Percentiles rank a stretch among this genome's conserved stretches.
Evolutionary conservation across 2,888 invertebrate species (phyloP).

Genomic region (Brachyptera putata): DNA sequence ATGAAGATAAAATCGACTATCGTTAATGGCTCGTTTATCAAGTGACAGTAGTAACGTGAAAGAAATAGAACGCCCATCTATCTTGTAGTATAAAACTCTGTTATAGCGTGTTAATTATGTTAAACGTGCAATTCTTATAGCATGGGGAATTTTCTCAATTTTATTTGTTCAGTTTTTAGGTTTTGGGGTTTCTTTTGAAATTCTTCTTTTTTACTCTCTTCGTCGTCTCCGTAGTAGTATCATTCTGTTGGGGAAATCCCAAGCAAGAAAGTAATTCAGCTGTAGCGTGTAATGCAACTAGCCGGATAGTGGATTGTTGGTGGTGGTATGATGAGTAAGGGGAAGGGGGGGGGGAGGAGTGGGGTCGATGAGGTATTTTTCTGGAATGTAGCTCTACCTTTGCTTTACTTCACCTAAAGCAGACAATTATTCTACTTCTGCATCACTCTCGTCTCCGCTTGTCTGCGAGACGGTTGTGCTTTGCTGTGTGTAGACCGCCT

Average conservation of each 20-base stretch:
- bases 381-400: background rate
- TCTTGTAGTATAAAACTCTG: too few species aligned
- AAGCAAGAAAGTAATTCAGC: background rate
- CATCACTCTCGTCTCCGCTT: too few species aligned
- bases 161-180: constrained; percentile 1
- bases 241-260: constrained; percentile 1
- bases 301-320: background rate
- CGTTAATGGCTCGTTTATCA: too few species aligned
- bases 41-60: too few species aligned
- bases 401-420: too few species aligned
- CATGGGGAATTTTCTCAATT: constrained; percentile 15
- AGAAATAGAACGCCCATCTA: too few species aligned
- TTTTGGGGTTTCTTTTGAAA: constrained; percentile 16
- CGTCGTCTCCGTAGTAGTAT: constrained; percentile 1
- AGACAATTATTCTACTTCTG: too few species aligned
- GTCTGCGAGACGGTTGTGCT: too few species aligned
- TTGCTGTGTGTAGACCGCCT: too few species aligned
- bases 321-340: background rate
- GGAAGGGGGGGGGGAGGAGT: background rate
- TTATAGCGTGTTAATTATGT: too few species aligned
- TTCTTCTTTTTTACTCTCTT: constrained; percentile 9
- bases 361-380: background rate
- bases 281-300: background rate
- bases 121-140: too few species aligned
- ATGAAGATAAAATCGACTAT: too few species aligned